These are phyloP conservation scores for Penelope pileata DNA, from an alignment of 2,113 vertebrate species.

Conservation along the genomic window DNA sequence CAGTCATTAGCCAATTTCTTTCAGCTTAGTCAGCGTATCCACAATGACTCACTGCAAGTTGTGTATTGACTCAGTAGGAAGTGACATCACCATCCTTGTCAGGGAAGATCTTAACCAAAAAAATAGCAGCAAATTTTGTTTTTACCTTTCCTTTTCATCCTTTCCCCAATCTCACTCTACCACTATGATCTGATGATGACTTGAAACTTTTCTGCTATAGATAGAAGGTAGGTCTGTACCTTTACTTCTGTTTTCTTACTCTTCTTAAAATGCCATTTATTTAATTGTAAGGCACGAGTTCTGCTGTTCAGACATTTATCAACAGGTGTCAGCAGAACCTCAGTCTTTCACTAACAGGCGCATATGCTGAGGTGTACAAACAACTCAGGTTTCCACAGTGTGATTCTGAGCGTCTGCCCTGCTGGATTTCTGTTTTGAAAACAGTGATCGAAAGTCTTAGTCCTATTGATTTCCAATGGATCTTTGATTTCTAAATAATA, in stretches of 20 bases:
- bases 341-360: not conserved
- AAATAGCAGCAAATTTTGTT: not conserved
- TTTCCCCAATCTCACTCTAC: not conserved
- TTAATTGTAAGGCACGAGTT: not conserved
- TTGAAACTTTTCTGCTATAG: not conserved
- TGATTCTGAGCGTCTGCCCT: not conserved
- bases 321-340: constrained; percentile 78
- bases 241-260: not conserved
- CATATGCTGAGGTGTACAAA: not conserved
- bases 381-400: not conserved
- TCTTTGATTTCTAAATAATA: not conserved
- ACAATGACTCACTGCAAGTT: constrained; percentile 44
- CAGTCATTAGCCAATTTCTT: constrained; percentile 51
- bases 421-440: not conserved
- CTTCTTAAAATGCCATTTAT: not conserved
- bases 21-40: constrained; percentile 54
- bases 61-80: constrained; percentile 59
- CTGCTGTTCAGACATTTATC: constrained; percentile 50
- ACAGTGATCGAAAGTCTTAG: not conserved
- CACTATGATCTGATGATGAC: not conserved
- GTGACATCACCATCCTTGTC: constrained; percentile 26
- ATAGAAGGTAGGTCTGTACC: not conserved
- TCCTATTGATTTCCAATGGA: not conserved
- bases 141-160: not conserved
- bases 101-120: constrained; percentile 13